phyloP scores from a whole-genome alignment of 2,113 vertebrate species.

The rat (Rattus norvegicus) region DNA sequence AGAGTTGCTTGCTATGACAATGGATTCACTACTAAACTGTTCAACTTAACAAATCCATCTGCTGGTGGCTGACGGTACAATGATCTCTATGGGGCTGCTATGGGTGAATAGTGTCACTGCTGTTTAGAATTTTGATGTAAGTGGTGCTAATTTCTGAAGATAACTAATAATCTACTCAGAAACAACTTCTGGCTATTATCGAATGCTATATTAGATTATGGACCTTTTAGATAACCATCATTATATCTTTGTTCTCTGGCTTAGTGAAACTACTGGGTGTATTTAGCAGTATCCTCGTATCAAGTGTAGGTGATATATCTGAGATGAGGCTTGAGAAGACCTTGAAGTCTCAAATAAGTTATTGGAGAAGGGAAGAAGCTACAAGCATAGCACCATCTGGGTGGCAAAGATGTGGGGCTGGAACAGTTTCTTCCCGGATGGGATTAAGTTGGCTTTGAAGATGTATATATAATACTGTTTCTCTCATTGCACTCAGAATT shows the following conservation, averaged over 20 bases:
- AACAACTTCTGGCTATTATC: background rate
- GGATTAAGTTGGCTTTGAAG: background rate
- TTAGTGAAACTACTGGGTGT: background rate
- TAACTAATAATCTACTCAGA: background rate
- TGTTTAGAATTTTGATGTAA: background rate
- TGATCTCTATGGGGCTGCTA: background rate
- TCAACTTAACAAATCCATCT: background rate
- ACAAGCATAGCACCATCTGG: background rate
- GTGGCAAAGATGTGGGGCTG: background rate
- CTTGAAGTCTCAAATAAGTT: conserved; percentile 15
- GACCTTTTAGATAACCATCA: background rate
- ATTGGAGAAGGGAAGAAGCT: background rate
- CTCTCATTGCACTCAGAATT: background rate
- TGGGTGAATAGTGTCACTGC: background rate
- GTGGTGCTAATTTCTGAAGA: background rate
- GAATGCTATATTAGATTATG: background rate
- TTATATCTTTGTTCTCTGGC: background rate
- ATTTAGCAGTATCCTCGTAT: background rate
- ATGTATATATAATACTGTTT: background rate
- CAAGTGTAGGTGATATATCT: background rate
- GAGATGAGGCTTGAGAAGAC: background rate
- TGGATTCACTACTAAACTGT: background rate
- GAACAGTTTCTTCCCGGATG: background rate
- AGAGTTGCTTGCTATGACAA: background rate
- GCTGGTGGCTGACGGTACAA: background rate